Evolutionary conservation across 2,888 invertebrate genomes (phyloP), one percentile per base, ranked within the genome.

Genomic region (Rhorus exstirpatorius): DNA sequence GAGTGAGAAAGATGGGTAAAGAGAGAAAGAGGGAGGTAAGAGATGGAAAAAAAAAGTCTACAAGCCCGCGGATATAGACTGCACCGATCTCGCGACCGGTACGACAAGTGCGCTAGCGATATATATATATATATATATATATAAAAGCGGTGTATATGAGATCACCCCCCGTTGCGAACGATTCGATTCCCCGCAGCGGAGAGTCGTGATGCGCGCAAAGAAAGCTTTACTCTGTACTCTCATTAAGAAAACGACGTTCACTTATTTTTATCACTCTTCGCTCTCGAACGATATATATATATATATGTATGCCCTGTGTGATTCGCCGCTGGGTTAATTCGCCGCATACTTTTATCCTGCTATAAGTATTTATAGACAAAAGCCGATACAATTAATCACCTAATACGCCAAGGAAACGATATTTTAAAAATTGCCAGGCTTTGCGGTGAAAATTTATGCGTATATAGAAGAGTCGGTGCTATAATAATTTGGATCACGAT

Each of bases 161-260:
- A 49, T 74, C 78, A 78, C 72, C 79, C 81, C 77, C 70, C 79
- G 65, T 79, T 58, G 81, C 55, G 72, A 76, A 71, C 68, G 79
- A 85, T 84, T 80, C 83, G 83, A 84, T 79, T 83, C 82, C 83
- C 67, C 67, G 67, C 67, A 67, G 67, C 81, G 77, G 77, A 79
- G 68, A 79, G 53, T 79, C 82, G 82, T 75, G 77, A 77, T 79
- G 71, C 65, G 85, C 83, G 88, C 90, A 91, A 91, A 91, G 92
- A 92, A 92, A 93, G 92, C 92, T 93, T 92, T 93, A 90, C 91
- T 92, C 90, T 92, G 92, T 92, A 92, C 92, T 91, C 92, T 92
- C 91, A 93, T 93, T 93, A 93, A 92, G 92, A 89, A 90, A 91
- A 92, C 81, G 79, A 72, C 76, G 79, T 83, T 84, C 78, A 58